phyloP scores from a whole-genome alignment of 1,140 invertebrate species.

The Hylyphantes graminicola region DNA sequence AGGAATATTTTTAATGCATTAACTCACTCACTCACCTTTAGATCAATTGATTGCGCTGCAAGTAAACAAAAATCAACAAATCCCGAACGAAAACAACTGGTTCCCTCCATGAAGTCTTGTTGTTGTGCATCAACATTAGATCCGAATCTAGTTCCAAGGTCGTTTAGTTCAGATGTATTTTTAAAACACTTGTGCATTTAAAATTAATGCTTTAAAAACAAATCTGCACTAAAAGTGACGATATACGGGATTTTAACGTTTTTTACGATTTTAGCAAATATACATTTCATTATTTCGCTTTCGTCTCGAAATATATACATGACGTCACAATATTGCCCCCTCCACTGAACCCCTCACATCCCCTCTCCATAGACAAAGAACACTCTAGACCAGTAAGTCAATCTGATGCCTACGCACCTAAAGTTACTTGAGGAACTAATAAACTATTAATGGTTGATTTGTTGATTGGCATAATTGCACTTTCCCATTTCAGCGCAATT shows the following conservation, averaged over 20 bases:
- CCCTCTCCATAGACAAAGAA: too few species aligned
- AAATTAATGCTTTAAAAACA: too few species aligned
- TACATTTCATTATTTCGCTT: slow-evolving; percentile 44
- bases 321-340: slow-evolving; percentile 46
- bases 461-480: too few species aligned
- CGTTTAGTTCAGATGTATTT: slow-evolving; percentile 19
- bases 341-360: too few species aligned
- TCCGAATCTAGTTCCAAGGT: slow-evolving; percentile 57
- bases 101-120: slow-evolving; percentile 54
- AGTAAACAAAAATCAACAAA: slow-evolving; percentile 42
- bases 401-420: too few species aligned
- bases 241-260: not conserved
- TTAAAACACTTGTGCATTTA: not conserved
- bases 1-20: too few species aligned
- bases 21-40: slow-evolving; percentile 45
- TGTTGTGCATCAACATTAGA: slow-evolving; percentile 53
- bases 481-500: too few species aligned
- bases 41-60: not conserved
- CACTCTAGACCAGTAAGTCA: too few species aligned
- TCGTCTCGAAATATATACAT: slow-evolving; percentile 56
- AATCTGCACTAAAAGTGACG: not conserved
- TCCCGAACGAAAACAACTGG: slow-evolving; percentile 28
- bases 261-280: slow-evolving; percentile 31
- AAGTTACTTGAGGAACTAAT: too few species aligned
- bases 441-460: too few species aligned